These are phyloP conservation scores for Autographa gamma DNA, from an alignment of 2,888 invertebrate species.

Conservation along the genomic window DNA sequence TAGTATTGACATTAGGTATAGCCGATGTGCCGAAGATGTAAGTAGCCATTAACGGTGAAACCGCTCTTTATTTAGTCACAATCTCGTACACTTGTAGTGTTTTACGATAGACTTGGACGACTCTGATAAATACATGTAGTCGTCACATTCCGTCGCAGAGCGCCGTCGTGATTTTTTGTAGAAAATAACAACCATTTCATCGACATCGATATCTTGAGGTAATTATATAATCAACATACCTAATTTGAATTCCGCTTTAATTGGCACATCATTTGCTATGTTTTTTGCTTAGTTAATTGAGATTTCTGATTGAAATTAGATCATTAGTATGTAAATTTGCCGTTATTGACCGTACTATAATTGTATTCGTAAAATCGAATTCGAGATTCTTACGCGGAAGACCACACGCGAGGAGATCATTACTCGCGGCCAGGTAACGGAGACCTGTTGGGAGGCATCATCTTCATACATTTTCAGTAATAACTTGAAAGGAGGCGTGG, in stretches of 20 bases:
- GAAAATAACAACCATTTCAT: constrained; percentile 67
- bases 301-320: constrained; percentile 68
- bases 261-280: constrained; percentile 68
- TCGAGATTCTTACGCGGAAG: constrained; percentile 70
- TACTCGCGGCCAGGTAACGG: constrained; percentile 66
- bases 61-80: constrained; percentile 79
- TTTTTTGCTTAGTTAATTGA: constrained; percentile 69
- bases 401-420: constrained; percentile 80
- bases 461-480: constrained; percentile 63
- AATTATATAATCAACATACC: constrained; percentile 71
- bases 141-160: constrained; percentile 61
- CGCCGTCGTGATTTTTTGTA: constrained; percentile 60
- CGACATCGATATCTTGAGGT: constrained; percentile 67
- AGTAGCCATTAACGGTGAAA: constrained; percentile 80
- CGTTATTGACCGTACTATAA: constrained; percentile 66
- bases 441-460: constrained; percentile 62
- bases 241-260: constrained; percentile 72
- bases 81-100: constrained; percentile 70
- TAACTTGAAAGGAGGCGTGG: constrained; percentile 57
- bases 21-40: constrained; percentile 77
- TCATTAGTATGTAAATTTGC: constrained; percentile 69
- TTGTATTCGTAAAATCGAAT: constrained; percentile 69
- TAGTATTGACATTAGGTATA: constrained; percentile 71
- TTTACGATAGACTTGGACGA: constrained; percentile 68
- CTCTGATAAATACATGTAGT: constrained; percentile 66